Conservation (phyloP, 2,113 vertebrate species). For the Pungitius pungitius region DNA sequence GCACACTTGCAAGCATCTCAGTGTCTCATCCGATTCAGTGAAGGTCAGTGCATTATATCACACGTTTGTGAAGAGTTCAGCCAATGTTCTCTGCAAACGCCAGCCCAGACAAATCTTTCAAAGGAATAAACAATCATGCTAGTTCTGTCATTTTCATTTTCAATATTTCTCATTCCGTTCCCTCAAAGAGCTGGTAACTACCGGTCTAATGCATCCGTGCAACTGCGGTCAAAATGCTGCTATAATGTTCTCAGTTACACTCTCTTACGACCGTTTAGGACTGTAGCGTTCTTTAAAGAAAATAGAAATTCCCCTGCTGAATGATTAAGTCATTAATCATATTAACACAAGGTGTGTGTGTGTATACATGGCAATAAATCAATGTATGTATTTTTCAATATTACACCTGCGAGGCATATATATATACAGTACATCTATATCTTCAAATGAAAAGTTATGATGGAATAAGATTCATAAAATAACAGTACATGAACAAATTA, state of each 20-base stretch:
- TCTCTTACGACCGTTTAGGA: neutral
- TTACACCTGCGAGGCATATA: neutral
- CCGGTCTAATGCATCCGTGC: neutral
- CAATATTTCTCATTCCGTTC: neutral
- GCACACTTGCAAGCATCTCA: slow-evolving; percentile 3
- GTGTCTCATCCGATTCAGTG: neutral
- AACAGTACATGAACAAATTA: too few relatives aligned
- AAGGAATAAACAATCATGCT: neutral
- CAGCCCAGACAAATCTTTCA: neutral
- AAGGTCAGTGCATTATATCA: neutral
- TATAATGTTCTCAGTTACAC: neutral
- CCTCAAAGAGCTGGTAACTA: neutral
- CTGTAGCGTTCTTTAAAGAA: neutral
- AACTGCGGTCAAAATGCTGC: neutral
- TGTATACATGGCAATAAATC: neutral
- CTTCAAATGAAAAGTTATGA: neutral
- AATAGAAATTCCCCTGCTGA: neutral
- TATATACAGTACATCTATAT: neutral
- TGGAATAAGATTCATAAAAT: too few relatives aligned
- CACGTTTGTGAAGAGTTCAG: too few relatives aligned
- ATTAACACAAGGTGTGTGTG: neutral
- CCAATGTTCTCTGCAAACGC: neutral
- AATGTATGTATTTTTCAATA: neutral
- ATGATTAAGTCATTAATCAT: neutral
- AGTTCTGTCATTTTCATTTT: neutral